Percentiles rank a stretch among this genome's conserved stretches.
Evolutionary conservation across 2,113 vertebrate genomes (phyloP).

Genomic region (Heterochromis multidens): DNA sequence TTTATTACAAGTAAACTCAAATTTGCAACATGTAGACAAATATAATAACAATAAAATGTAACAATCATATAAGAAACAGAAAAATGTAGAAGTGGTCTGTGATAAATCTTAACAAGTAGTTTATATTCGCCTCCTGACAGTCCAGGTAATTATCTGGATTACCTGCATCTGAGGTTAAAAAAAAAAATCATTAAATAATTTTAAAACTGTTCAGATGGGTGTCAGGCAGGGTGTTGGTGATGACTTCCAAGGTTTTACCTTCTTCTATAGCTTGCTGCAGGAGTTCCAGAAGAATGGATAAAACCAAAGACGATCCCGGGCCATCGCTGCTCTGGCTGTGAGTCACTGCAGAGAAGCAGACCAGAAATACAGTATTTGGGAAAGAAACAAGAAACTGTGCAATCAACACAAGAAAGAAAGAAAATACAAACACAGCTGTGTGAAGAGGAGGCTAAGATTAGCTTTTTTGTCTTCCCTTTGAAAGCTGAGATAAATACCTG

Average conservation of each 20-base stretch:
- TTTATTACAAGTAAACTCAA: background rate
- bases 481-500: background rate
- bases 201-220: background rate
- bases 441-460: background rate
- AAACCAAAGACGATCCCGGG: background rate
- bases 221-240: background rate
- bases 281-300: constrained; percentile 5
- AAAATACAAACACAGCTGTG: background rate
- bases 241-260: constrained; percentile 11
- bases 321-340: background rate
- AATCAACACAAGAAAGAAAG: background rate
- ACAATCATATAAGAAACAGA: background rate
- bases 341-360: constrained; percentile 12
- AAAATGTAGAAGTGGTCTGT: background rate
- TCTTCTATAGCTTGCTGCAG: constrained; percentile 13
- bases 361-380: background rate
- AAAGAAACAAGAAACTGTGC: background rate
- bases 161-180: constrained; percentile 7
- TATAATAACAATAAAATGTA: background rate
- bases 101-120: background rate
- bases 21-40: background rate
- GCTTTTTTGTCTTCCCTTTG: background rate
- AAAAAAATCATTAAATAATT: background rate
- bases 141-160: background rate
- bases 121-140: background rate